These are phyloP conservation scores for Corvus moneduloides DNA, from an alignment of 2,113 vertebrate species.

Conservation along the genomic window DNA sequence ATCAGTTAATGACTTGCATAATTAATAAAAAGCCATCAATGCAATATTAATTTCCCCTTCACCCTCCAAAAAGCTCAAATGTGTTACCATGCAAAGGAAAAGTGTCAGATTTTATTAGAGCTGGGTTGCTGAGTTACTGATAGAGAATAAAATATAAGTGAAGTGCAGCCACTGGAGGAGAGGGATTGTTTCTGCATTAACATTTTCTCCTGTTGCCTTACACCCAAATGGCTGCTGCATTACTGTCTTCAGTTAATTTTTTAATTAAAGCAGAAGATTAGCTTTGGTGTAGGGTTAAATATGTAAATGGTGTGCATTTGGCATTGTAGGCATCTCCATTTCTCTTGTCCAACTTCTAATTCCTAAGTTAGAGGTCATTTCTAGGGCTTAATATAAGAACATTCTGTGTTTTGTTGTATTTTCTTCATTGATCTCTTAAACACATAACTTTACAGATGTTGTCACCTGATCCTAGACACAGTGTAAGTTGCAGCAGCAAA, in stretches of 20 bases:
- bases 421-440: background rate
- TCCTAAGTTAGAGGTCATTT: background rate
- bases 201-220: background rate
- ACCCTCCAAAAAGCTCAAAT: background rate
- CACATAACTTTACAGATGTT: background rate
- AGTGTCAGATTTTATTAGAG: background rate
- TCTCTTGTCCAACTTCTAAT: background rate
- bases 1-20: background rate
- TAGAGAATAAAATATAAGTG: background rate
- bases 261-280: background rate
- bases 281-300: background rate
- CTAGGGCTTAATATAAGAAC: background rate
- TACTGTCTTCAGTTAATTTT: background rate
- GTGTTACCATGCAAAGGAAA: background rate
- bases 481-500: background rate
- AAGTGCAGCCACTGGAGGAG: background rate
- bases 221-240: background rate
- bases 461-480: background rate
- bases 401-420: background rate
- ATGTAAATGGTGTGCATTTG: background rate
- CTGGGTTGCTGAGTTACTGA: background rate
- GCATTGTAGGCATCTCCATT: background rate
- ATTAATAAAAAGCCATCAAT: background rate
- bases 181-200: background rate
- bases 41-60: background rate